Evolutionary conservation across 35 echinoderm and acorn worm species (phyloP), one percentile per base, ranked within the genome.

Genomic region (Ophioderma brevispina): DNA sequence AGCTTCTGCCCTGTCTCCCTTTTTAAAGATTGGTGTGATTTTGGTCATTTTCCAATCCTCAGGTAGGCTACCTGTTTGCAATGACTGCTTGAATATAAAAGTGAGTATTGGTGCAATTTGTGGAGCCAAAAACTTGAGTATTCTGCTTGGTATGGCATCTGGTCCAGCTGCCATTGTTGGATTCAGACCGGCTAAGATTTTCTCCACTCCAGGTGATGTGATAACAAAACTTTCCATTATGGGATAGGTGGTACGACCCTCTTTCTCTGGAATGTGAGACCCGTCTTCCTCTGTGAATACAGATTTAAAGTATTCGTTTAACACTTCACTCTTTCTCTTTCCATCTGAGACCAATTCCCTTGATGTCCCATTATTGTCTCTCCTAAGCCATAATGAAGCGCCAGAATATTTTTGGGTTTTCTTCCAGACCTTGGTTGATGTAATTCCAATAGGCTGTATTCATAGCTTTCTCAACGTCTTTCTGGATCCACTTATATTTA

Each of bases 11-110:
- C 55, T 42, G 40, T 86, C 46, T 13, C 90, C 81, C 36, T 79
- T 91, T 40, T 85, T 91, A 46, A 85, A 90, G 30, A 90, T 55
- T 35, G 80, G 79, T 36, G 88, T 84, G 0, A 90, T 36, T 36
- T 84, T 63, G 31, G 80, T 80, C 21, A 38, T 63, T 30, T 75
- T 82, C 88, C 88, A 90, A 39, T 80, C 31, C 25, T 34, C n/a
- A 25, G 90, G 46, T 52, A 52, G 8, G 8, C 8, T 52, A 52
- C 46, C 82, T 33, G n/a, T 87, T 49, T 76, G 11, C 31, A 91
- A 28, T 19, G 82, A 78, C 41, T 91, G 42, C 1, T 86, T 87
- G 43, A 87, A 90, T 31, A 89, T 38, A 41, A 78, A 34, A 1
- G 87, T 77, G 21, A 89, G 56, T 11, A 76, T 21, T 39, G 81